Evolutionary conservation across 2,888 invertebrate species (phyloP), one percentile per base, ranked within the genome.

Genomic region (Ophonus ardosiacus): DNA sequence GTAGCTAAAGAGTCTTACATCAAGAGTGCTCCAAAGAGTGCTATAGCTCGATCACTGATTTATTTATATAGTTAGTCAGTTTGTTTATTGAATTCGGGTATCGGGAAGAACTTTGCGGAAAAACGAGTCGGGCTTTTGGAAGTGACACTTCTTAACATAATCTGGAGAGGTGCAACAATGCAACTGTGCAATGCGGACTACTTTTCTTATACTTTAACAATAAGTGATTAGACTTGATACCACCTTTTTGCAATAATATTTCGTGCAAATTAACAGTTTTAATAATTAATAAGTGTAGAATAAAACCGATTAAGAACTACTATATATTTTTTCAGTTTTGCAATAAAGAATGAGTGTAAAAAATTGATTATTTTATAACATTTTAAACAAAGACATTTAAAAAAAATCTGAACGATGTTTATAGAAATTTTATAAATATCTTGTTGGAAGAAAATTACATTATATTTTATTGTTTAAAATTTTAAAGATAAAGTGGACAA

Each of bases 61-160:
- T 91, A 91, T 91, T 91, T 91, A 91, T 91, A 91, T 91, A 91
- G 91, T 91, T 91, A 91, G 91, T 90, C 91, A 90, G 91, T 91
- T 91, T 91, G 91, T 91, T 91, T 91, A 91, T 91, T 91, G 91
- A 91, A 91, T 91, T 91, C 90, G 91, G 90, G 89, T 90, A 90
- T 90, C 89, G 90, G 89, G 89, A 90, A 40, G 81, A 81, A 56
- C 81, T 63, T 43, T 38, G 89, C 90, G 90, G 89, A 84, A 84
- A 84, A 84, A 76, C 84, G 84, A 84, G 4, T 63, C 84, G 84
- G 84, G 24, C 84, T 84, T 65, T 84, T 78, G 78, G 57, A 78
- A 63, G 57, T 61, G 31, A 24, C 56, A 18, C 71, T 31, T 59
- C 71, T 82, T 68, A 1, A 68, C 68, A 68, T 68, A 31, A 38